These are phyloP conservation scores for Puntigrus tetrazona DNA, from an alignment of 2,113 vertebrate genomes.

Conservation along the genomic window DNA sequence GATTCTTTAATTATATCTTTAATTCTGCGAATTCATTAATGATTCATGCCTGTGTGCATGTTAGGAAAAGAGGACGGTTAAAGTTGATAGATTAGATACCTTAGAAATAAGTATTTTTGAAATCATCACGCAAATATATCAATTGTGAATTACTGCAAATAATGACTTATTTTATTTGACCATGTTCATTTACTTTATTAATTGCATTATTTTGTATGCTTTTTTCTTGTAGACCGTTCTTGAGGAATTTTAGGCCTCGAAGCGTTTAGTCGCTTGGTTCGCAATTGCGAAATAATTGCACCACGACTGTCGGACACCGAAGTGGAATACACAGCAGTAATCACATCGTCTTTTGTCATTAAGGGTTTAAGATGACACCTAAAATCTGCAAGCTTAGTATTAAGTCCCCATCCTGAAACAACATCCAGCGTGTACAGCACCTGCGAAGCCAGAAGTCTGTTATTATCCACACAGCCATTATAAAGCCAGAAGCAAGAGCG, in stretches of 20 bases:
- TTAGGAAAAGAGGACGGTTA: not conserved
- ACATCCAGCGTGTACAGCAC: not conserved
- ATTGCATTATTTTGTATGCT: too few species aligned
- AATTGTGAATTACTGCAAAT: not conserved
- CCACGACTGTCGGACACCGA: not conserved
- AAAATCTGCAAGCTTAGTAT: not conserved
- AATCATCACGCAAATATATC: not conserved
- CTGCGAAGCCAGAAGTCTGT: not conserved
- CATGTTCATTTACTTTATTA: too few species aligned
- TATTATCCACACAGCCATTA: not conserved
- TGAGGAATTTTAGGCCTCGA: too few species aligned
- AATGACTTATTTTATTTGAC: too few species aligned
- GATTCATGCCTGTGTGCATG: not conserved
- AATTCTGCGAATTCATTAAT: not conserved
- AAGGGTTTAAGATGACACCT: not conserved
- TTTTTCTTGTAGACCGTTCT: too few species aligned
- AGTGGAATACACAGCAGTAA: not conserved
- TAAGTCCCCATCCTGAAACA: not conserved
- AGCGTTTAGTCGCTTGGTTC: not conserved
- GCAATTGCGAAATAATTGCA: not conserved
- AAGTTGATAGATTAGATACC: not conserved
- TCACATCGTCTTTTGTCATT: not conserved
- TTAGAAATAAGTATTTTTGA: too few species aligned
- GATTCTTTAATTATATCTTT: too few species aligned
- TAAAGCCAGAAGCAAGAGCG: slow-evolving; percentile 26